Evolutionary conservation across 2,113 vertebrate species (phyloP).

Genomic region (Jacana jacana): DNA sequence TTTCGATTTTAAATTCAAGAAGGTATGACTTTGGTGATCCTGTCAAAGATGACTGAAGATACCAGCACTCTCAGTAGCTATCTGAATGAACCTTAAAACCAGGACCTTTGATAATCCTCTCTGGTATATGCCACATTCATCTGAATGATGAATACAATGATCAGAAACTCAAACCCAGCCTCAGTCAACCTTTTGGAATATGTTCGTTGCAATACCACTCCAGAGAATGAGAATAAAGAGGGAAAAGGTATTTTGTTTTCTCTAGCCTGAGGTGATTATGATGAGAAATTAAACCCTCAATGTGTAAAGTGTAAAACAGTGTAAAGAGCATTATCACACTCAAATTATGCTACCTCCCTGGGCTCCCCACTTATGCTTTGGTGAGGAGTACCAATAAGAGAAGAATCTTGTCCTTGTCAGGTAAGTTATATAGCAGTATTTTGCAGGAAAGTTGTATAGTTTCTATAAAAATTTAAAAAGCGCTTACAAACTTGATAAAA

Average conservation of each 20-base stretch:
- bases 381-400: not conserved
- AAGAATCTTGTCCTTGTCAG: not conserved
- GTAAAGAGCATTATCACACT: not conserved
- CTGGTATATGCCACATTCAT: not conserved
- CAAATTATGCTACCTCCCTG: not conserved
- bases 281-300: not conserved
- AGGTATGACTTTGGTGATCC: not conserved
- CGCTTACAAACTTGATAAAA: not conserved
- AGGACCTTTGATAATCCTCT: not conserved
- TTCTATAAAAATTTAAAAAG: not conserved
- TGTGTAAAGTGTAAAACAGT: not conserved
- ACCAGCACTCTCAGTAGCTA: not conserved
- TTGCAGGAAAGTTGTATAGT: not conserved
- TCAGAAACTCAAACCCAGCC: not conserved
- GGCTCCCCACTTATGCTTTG: not conserved
- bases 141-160: not conserved
- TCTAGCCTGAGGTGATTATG: not conserved
- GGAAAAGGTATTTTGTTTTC: not conserved
- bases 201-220: not conserved
- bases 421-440: not conserved
- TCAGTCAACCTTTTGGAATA: not conserved
- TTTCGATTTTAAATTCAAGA: not conserved
- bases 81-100: not conserved
- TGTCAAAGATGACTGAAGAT: not conserved
- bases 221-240: not conserved